phyloP scores from a whole-genome alignment of 2,888 invertebrate genomes.

The Chaetogeoica ovagalla region DNA sequence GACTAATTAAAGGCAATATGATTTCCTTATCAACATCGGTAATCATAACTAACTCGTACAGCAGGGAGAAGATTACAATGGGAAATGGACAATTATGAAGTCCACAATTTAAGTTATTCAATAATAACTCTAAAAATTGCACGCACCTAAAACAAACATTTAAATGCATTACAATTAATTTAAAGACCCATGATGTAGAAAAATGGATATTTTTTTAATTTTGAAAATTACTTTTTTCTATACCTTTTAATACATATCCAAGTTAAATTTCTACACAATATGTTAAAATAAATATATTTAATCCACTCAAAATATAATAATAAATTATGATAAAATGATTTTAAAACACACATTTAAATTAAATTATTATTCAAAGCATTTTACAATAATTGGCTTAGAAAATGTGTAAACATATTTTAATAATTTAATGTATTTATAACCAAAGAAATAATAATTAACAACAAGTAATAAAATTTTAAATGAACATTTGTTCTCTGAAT shows the following conservation, averaged over 20 bases:
- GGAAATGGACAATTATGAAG: neutral
- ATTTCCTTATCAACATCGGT: neutral
- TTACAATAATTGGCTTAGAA: no score
- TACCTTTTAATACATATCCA: no score
- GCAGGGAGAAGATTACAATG: slow-evolving; percentile 4
- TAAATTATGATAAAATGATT: no score
- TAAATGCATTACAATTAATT: neutral
- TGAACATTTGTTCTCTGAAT: no score
- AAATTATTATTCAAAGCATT: neutral
- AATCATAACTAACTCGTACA: slow-evolving; percentile 24
- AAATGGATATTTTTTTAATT: neutral
- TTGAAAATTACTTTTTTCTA: neutral
- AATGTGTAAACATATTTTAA: no score
- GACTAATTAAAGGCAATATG: neutral
- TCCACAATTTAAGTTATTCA: neutral
- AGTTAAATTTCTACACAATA: no score
- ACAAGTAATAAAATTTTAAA: neutral
- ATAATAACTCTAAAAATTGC: neutral
- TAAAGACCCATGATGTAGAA: no score
- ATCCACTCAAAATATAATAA: no score
- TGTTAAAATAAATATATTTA: no score
- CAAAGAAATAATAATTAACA: no score
- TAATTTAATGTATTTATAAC: no score
- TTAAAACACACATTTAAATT: no score
- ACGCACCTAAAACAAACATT: slow-evolving; percentile 16